Conservation (phyloP, 53 echinoderm and acorn worm genomes). For the Antedon mediterranea region DNA sequence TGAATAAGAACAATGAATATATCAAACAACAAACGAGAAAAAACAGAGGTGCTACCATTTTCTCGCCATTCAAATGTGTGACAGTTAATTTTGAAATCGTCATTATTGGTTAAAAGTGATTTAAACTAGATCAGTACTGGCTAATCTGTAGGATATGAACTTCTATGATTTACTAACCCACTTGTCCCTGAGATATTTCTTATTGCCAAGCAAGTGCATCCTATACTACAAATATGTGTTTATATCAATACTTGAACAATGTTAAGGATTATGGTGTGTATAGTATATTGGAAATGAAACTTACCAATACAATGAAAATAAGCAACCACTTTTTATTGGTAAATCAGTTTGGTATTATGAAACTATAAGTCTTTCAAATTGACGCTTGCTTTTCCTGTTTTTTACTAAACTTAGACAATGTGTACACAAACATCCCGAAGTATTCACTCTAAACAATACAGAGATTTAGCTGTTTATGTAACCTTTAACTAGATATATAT, state of each 20-base stretch:
- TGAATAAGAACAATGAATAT: no score
- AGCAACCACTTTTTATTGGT: not conserved
- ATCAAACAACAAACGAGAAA: not conserved
- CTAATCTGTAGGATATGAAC: not conserved
- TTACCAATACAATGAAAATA: not conserved
- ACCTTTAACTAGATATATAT: no score
- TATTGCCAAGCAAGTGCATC: not conserved
- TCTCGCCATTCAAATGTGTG: not conserved
- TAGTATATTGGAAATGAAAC: not conserved
- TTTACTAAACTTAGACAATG: not conserved
- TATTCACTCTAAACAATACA: no score
- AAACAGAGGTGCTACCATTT: not conserved
- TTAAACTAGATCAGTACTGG: not conserved
- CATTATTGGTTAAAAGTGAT: not conserved
- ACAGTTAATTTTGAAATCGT: not conserved
- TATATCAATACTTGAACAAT: not conserved
- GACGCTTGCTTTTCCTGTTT: not conserved
- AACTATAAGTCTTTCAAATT: not conserved
- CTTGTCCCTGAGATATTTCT: not conserved
- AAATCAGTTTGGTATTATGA: not conserved
- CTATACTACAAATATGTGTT: not conserved
- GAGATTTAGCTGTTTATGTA: no score
- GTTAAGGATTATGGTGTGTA: not conserved
- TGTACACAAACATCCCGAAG: no score
- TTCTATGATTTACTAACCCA: not conserved